Evolutionary conservation across 2,113 vertebrate species (phyloP).

Genomic region (Lasiurus borealis): DNA sequence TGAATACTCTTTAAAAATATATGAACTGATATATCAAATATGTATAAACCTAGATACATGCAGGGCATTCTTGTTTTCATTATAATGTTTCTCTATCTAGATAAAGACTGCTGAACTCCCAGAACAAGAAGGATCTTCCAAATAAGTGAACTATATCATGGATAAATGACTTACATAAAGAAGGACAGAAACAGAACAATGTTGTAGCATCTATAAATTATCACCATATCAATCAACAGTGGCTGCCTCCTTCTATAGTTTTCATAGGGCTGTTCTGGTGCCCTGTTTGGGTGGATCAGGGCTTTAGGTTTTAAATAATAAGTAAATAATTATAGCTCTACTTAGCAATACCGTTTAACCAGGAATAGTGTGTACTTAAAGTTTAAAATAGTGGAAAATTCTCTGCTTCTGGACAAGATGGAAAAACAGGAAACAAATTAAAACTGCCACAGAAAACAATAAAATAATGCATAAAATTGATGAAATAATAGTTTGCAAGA

Average conservation of each 20-base stretch:
- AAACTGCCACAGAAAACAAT: not conserved
- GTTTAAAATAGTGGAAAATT: not conserved
- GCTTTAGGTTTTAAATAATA: not conserved
- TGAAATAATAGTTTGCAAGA: not conserved
- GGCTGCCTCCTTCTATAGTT: not conserved
- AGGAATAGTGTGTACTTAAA: not conserved
- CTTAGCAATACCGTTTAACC: not conserved
- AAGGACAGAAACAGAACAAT: not conserved
- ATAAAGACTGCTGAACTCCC: not conserved
- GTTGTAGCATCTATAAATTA: slow-evolving; percentile 39
- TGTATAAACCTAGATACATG: not conserved
- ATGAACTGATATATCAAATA: not conserved
- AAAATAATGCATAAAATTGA: not conserved
- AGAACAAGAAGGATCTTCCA: slow-evolving; percentile 8
- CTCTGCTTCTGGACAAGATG: not conserved
- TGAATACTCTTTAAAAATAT: slow-evolving; percentile 51
- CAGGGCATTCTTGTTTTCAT: slow-evolving; percentile 13
- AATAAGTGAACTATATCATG: not conserved
- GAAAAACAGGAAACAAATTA: not conserved
- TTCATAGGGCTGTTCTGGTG: not conserved
- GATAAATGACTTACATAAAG: not conserved
- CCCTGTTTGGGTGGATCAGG: not conserved
- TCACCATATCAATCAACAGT: not conserved
- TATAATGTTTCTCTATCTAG: not conserved
- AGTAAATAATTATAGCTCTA: not conserved